Conservation (phyloP, 2,797 vertebrate species). For the Coreius guichenoti region DNA sequence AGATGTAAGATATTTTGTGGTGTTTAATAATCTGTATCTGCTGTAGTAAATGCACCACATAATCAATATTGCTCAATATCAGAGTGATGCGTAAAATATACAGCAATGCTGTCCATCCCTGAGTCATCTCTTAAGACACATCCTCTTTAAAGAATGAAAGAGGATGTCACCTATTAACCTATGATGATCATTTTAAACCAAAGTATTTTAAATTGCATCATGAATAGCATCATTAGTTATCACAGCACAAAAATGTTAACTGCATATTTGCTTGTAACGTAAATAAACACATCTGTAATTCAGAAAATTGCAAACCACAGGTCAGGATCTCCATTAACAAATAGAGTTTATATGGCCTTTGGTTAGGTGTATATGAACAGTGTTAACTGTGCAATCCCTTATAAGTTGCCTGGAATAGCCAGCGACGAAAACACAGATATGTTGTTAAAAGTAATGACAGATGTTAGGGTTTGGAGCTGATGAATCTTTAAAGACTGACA, state of each 20-base stretch:
- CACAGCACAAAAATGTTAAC: not conserved
- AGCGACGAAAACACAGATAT: not conserved
- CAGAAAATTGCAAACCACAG: not conserved
- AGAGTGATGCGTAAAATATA: not conserved
- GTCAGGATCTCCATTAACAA: not conserved
- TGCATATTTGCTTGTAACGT: not conserved
- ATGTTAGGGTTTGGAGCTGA: not conserved
- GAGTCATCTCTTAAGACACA: not conserved
- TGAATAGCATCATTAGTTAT: not conserved
- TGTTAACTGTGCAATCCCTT: not conserved
- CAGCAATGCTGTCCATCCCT: not conserved
- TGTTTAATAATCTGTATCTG: not conserved
- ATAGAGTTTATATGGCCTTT: not conserved
- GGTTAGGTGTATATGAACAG: not conserved
- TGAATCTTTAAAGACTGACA: not conserved
- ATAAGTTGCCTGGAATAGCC: not conserved
- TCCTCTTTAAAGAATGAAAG: not conserved
- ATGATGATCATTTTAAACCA: not conserved
- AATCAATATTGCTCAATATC: not conserved
- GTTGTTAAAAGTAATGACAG: too few species aligned
- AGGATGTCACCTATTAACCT: not conserved
- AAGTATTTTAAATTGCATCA: not conserved
- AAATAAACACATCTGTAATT: not conserved
- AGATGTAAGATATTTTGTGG: not conserved
- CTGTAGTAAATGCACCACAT: not conserved